Evolutionary conservation across 2,797 vertebrate genomes (phyloP), one percentile per base, ranked within the genome.

Genomic region (Momotus momota): DNA sequence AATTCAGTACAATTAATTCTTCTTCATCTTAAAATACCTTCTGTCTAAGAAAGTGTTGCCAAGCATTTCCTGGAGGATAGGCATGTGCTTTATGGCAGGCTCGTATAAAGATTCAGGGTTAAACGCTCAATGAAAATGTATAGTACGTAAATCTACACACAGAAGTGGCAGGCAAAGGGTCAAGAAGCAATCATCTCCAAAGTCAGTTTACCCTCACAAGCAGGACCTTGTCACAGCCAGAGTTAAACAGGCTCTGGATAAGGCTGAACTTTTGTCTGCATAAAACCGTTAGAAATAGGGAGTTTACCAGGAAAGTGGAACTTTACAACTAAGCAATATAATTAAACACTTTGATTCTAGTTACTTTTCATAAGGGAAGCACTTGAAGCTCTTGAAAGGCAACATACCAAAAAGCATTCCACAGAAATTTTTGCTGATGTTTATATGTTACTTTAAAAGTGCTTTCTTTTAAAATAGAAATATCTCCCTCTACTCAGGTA

Each of bases 81-180:
- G 74, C 87, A 74, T 93, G 81, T 88, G 86, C 73, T 97, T 93
- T 93, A 85, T 88, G 41, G 80, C 80, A 91, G 61, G 43, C 72
- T 95, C 43, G 6, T 84, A 88, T 89, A 96, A 96, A 93, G 92
- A 96, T 87, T 95, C 94, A 96, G 96, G 95, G 92, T 97, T 96
- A 97, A 94, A 95, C 73, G 94, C 72, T 96, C 92, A 91, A 83
- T 93, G 95, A 96, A 97, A 97, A 96, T 90, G 90, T 89, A 88
- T 51, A 83, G 51, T 94, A 70, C 90, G 95, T 92, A 96, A 98
- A 96, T 85, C 96, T 92, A 84, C 49, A 90, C 57, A 60, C 22
- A 72, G 73, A 97, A 86, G 86, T 86, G 48, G 80, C 91, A 95
- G 64, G 62, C 81, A 87, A 90, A 91, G 81, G 89, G 92, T 96